Evolutionary conservation across 2,797 vertebrate genomes (phyloP).

Genomic region (Microctenopoma steveboyesi): DNA sequence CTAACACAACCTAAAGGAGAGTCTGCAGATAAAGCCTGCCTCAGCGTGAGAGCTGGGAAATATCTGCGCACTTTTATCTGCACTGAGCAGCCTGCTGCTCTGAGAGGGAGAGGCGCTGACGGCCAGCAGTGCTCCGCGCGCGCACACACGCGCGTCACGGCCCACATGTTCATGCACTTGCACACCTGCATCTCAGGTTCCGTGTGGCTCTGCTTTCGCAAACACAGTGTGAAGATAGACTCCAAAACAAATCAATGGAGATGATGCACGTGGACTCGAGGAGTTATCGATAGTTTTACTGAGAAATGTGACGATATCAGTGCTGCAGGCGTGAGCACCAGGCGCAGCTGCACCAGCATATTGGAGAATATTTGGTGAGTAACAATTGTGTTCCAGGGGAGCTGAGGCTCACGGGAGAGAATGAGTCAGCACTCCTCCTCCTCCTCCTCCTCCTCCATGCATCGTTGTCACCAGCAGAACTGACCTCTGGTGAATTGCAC

Average conservation of each 20-base stretch:
- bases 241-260: slow-evolving; percentile 45
- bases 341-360: slow-evolving; percentile 41
- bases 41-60: slow-evolving; percentile 66
- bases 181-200: slow-evolving; percentile 49
- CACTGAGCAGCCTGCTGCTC: slow-evolving; percentile 61
- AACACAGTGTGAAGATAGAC: slow-evolving; percentile 39
- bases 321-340: slow-evolving; percentile 10
- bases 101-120: slow-evolving; percentile 44
- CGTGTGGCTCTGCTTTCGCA: slow-evolving; percentile 30
- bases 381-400: slow-evolving; percentile 47
- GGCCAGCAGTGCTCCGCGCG: slow-evolving; percentile 19
- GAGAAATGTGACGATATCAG: slow-evolving; percentile 11
- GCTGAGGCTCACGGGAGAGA: slow-evolving; percentile 41
- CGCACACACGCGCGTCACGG: slow-evolving; percentile 1
- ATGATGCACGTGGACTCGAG: not conserved
- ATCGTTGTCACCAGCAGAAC: slow-evolving; percentile 32
- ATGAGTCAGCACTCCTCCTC: slow-evolving; percentile 59
- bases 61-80: slow-evolving; percentile 76
- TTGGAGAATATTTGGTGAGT: slow-evolving; percentile 45
- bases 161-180: slow-evolving; percentile 18
- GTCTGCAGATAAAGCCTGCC: slow-evolving; percentile 67
- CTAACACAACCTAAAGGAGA: slow-evolving; percentile 61
- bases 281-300: slow-evolving; percentile 5
- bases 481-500: slow-evolving; percentile 28
- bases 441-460: slow-evolving; percentile 8